Conservation (phyloP, 2,888 invertebrate species). For the Operophtera brumata region DNA sequence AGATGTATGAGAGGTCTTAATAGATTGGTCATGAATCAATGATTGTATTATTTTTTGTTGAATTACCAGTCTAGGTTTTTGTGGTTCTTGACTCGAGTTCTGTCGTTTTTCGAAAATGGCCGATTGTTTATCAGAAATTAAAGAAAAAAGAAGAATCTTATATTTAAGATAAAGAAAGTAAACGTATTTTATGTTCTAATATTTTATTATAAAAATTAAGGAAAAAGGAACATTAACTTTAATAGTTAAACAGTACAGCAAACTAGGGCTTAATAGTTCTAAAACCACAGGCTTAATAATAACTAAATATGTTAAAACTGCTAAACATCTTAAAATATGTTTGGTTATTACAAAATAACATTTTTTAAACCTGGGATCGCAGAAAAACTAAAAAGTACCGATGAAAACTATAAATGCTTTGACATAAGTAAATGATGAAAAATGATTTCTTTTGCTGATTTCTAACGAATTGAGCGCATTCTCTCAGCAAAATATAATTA, state of each 20-base stretch:
- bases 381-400: slow-evolving; percentile 6
- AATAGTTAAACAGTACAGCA: slow-evolving; percentile 32
- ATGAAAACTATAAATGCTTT: slow-evolving; percentile 48
- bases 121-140: neutral
- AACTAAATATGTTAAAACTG: neutral
- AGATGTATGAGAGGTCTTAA: slow-evolving; percentile 32
- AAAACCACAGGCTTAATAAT: slow-evolving; percentile 24
- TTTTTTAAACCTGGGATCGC: slow-evolving; percentile 1
- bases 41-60: slow-evolving; percentile 35
- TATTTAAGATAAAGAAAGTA: slow-evolving; percentile 15
- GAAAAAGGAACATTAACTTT: slow-evolving; percentile 53
- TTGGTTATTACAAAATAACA: neutral
- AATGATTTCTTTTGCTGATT: neutral
- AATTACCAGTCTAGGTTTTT: slow-evolving; percentile 20
- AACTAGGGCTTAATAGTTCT: slow-evolving; percentile 19
- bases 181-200: slow-evolving; percentile 23
- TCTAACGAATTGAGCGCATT: neutral
- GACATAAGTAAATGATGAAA: slow-evolving; percentile 29
- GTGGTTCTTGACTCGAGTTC: slow-evolving; percentile 34
- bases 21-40: slow-evolving; percentile 29
- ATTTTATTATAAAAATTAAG: slow-evolving; percentile 52
- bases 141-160: neutral
- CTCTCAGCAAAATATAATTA: no score
- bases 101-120: slow-evolving; percentile 30
- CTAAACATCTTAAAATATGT: neutral